A percentile compares a stretch with the other conserved stretches of the same genome.
phyloP scores from a whole-genome alignment of 64 coral and sea anemone species.

The Stichodactyla mertensii region DNA sequence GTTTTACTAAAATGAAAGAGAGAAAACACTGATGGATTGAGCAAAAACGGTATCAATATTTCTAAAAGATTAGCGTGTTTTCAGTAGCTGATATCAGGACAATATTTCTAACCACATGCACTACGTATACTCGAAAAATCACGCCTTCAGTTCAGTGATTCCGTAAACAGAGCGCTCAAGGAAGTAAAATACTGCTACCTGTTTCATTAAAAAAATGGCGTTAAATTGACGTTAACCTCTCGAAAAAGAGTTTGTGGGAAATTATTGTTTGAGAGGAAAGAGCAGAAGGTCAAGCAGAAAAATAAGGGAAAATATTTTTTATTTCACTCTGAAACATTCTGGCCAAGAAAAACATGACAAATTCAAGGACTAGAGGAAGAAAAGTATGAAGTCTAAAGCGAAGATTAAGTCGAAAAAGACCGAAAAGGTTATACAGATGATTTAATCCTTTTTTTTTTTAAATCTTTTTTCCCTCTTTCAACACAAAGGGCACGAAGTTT shows the following conservation, averaged over 20 bases:
- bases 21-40: background rate
- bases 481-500: background rate
- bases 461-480: background rate
- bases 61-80: background rate
- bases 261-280: background rate
- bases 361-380: background rate
- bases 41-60: background rate
- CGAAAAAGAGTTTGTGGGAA: background rate
- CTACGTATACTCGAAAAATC: background rate
- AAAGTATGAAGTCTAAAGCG: background rate
- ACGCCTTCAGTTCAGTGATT: background rate
- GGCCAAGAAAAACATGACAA: too few relatives aligned
- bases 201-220: background rate
- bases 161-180: background rate
- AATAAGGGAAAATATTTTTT: too few relatives aligned
- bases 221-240: too few relatives aligned
- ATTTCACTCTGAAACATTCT: too few relatives aligned
- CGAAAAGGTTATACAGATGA: background rate
- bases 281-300: background rate
- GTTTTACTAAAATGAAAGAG: background rate
- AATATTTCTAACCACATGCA: background rate
- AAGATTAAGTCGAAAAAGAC: background rate
- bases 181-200: background rate
- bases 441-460: background rate
- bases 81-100: background rate